Percentiles rank a stretch among this genome's conserved stretches.
Evolutionary conservation across 2,888 invertebrate species (phyloP).

Genomic region (Lucinisca nassula): DNA sequence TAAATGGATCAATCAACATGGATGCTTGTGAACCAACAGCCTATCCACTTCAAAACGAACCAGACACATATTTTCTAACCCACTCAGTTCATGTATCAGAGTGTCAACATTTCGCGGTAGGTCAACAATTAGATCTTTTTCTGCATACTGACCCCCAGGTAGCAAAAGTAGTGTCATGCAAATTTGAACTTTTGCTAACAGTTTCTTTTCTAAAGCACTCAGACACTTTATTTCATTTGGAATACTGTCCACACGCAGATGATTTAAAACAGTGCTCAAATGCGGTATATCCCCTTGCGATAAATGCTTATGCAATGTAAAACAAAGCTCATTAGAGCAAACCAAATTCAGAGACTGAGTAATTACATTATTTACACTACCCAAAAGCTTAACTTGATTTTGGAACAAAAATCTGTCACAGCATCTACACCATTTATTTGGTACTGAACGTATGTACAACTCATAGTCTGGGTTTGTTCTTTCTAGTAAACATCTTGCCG

Average conservation of each 20-base stretch:
- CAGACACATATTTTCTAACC: background rate
- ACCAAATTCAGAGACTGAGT: background rate
- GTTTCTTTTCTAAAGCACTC: conserved; percentile 28
- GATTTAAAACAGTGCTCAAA: conserved; percentile 13
- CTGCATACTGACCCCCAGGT: conserved; percentile 57
- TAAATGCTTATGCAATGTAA: background rate
- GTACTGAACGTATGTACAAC: background rate
- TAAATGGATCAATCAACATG: too few species aligned
- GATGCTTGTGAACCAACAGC: too few species aligned
- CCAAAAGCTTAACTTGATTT: background rate
- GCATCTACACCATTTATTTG: background rate
- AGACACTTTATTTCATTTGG: conserved; percentile 22
- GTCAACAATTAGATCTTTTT: conserved; percentile 46
- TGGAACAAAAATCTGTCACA: conserved; percentile 10
- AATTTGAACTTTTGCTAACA: conserved; percentile 30
- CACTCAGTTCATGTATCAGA: background rate
- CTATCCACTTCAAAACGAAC: background rate
- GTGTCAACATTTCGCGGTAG: background rate
- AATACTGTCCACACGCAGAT: conserved; percentile 1
- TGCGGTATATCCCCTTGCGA: conserved; percentile 9
- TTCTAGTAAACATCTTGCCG: too few species aligned
- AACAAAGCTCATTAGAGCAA: background rate
- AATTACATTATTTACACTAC: background rate
- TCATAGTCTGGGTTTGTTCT: background rate
- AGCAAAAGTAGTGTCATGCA: conserved; percentile 43